Evolutionary conservation across 2,888 invertebrate species (phyloP).

Genomic region (Drosophila rellima): DNA sequence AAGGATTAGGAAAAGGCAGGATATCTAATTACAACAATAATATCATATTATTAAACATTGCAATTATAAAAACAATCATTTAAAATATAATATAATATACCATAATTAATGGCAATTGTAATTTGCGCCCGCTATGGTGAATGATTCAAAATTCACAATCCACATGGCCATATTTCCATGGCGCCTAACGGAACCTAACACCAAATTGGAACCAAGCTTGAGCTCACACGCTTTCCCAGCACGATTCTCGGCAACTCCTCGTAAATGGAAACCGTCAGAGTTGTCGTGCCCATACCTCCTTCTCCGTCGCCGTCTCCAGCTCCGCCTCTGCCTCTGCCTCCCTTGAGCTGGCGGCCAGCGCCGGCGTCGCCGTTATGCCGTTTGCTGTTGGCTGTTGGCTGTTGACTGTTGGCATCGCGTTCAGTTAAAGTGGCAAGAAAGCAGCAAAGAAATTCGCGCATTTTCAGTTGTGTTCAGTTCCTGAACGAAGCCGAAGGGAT

Average conservation of each 20-base stretch:
- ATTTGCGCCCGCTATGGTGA: slow-evolving; percentile 46
- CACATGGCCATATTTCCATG: slow-evolving; percentile 68
- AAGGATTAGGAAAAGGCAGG: too few species aligned
- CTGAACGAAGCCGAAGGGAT: slow-evolving; percentile 84
- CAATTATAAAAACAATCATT: not conserved
- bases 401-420: slow-evolving; percentile 29
- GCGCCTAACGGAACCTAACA: slow-evolving; percentile 68
- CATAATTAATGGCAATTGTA: slow-evolving; percentile 31
- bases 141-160: slow-evolving; percentile 61
- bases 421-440: slow-evolving; percentile 69
- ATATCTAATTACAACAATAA: not conserved
- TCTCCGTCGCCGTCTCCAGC: not conserved
- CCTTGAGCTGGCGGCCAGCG: slow-evolving; percentile 46
- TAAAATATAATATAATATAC: not conserved
- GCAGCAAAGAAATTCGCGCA: slow-evolving; percentile 80
- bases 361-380: slow-evolving; percentile 39
- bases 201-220: slow-evolving; percentile 72
- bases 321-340: not conserved
- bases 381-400: slow-evolving; percentile 23
- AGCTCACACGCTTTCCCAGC: slow-evolving; percentile 65
- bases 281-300: slow-evolving; percentile 51
- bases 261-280: slow-evolving; percentile 79
- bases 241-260: slow-evolving; percentile 58
- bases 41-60: not conserved
- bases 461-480: slow-evolving; percentile 82